Conservation (phyloP, 2,888 invertebrate genomes). For the Drosophila putrida region DNA sequence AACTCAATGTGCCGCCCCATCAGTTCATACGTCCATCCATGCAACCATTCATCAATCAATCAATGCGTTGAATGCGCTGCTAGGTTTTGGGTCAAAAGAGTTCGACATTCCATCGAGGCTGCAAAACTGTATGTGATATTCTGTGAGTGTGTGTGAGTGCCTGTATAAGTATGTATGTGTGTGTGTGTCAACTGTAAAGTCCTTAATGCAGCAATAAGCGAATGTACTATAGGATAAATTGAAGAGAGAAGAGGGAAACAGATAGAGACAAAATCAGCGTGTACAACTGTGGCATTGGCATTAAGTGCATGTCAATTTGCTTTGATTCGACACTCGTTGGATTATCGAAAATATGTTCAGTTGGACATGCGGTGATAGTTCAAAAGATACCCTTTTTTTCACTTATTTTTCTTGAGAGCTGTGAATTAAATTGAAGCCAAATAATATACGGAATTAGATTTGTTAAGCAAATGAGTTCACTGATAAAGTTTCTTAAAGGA, state of each 20-base stretch:
- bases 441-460: too few relatives aligned
- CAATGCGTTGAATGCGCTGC: constrained; percentile 47
- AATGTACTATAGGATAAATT: constrained; percentile 7
- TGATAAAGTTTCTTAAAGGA: too few relatives aligned
- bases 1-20: constrained; percentile 26
- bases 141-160: constrained; percentile 5
- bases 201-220: constrained; percentile 63
- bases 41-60: constrained; percentile 63
- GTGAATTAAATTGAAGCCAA: too few relatives aligned
- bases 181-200: constrained; percentile 30
- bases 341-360: constrained; percentile 31
- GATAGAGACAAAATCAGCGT: constrained; percentile 25
- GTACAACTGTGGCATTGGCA: constrained; percentile 53
- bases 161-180: constrained; percentile 10
- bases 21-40: constrained; percentile 18
- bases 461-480: too few relatives aligned
- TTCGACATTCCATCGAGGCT: constrained; percentile 49
- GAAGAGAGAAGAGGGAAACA: constrained; percentile 1
- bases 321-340: constrained; percentile 39
- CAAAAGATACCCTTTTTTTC: background rate
- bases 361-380: background rate
- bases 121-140: constrained; percentile 23
- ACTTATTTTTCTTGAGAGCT: too few relatives aligned
- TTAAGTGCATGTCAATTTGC: constrained; percentile 61
- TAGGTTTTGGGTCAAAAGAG: constrained; percentile 62